Conservation (phyloP, 2,888 invertebrate species). For the Habrosyne pyritoides region DNA sequence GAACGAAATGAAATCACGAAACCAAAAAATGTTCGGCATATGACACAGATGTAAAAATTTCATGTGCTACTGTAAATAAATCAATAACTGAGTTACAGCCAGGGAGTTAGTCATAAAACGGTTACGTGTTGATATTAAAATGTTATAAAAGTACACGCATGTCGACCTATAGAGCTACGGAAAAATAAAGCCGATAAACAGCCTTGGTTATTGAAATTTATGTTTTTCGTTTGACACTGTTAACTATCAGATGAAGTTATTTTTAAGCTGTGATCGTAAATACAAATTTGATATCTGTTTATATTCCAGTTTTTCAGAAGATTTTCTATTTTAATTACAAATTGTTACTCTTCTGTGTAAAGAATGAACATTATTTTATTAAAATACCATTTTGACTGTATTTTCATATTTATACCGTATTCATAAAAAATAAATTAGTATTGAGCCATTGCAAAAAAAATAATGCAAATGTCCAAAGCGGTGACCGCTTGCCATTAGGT, state of each 20-base stretch:
- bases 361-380: too few species aligned
- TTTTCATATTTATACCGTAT: too few species aligned
- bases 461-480: too few species aligned
- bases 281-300: not conserved
- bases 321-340: too few species aligned
- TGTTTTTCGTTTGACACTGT: not conserved
- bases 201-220: conserved; percentile 1
- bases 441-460: too few species aligned
- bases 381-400: too few species aligned
- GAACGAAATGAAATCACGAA: conserved; percentile 3
- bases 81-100: conserved; percentile 5
- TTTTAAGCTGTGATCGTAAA: not conserved
- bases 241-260: not conserved
- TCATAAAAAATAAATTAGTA: too few species aligned
- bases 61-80: conserved; percentile 6
- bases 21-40: not conserved
- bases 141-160: conserved; percentile 6
- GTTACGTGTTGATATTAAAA: conserved; percentile 8
- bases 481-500: too few species aligned
- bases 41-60: conserved; percentile 12
- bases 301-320: not conserved
- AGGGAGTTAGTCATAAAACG: conserved; percentile 8
- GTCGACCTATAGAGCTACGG: not conserved
- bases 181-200: not conserved
- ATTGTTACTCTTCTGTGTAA: too few species aligned